Base-by-base conservation (phyloP, 92 coral and sea anemone species). In the Heliopora coerulea region DNA sequence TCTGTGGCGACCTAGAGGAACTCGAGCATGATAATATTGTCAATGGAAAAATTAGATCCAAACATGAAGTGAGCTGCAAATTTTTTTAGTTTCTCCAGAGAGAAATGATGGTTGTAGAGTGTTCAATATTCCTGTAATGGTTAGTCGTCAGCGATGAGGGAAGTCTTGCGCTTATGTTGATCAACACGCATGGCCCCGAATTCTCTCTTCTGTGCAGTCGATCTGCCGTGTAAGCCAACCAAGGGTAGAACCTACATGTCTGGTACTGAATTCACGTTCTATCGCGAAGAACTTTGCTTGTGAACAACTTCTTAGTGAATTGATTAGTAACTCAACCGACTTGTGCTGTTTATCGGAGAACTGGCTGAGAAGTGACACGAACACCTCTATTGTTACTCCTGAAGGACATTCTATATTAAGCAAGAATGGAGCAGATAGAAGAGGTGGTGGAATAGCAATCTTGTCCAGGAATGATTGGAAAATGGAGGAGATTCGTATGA, bases 391-490 rank as follows among this genome's bases (percentile, higher is more conserved):
- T 48, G 58, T 56, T 14, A 68, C 56, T 49, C 78, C 83, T 14
- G 42, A 35, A 26, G 67, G 68, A 56, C 66, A 68, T 68, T 56
- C 35, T 10, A 44, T 66, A n/a, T 49, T 78, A 29, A 42, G 77
- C 30, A 40, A 49, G 59, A 75, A 68, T 37, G 54, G 79, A 79
- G 15, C 27, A 17, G 56, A 0, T 30, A 68, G 41, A 29, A 54
- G 44, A 69, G 79, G 83, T 28, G 78, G 78, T 52, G 83, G 83
- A 21, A 68, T 79, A 12, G 83, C 57, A 19, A 3, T 68, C 7
- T 32, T 79, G 58, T 68, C 66, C 50, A 79, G 54, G 44, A 68
- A 66, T 31, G 78, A 79, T 27, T 79, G 83, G 70, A 68, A 68
- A 57, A 35, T 79, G 9, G 37, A 75, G 59, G 37, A 78, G 18